Evolutionary conservation across 1,140 invertebrate genomes (phyloP), one percentile per base, ranked within the genome.

Genomic region (Aethina tumida): DNA sequence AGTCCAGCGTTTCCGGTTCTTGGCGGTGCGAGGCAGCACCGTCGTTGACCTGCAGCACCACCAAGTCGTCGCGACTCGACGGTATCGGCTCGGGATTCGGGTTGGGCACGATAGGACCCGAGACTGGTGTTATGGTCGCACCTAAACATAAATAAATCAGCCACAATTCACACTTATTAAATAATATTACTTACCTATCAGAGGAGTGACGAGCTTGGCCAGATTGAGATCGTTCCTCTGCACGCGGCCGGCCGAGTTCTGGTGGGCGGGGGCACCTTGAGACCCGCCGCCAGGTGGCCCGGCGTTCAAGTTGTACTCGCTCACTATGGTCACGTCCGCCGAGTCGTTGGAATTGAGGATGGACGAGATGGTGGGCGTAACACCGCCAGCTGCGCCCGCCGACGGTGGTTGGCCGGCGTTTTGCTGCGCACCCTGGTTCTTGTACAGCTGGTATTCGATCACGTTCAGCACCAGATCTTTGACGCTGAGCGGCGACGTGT

Each of bases 381-480:
- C 67, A 3, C 67, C 69, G 46, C 66, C 55, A n/a, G n/a, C n/a
- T n/a, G n/a, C n/a, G 6, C 59, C 59, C 3, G 62, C 35, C 18
- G 40, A 53, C 7, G 39, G 41, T 7, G 35, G 38, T 34, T 40
- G 44, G 10, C 22, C 33, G n/a, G n/a, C n/a, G 20, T 44, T 37
- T 51, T 61, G 42, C 52, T 67, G 65, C 32, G 62, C 65, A 9
- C 65, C 65, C 5, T 68, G 63, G 53, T 76, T 78, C 46, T 78
- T 79, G 59, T 76, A 75, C 2, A 84, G 54, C 35, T 76, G 76
- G 59, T 75, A 73, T 49, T 85, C 81, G 32, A 85, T 85, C 22
- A 84, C 77, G 44, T 77, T 77, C 22, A 77, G 60, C 64, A 86
- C 75, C 12, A 86, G 67, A 60, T 86, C 82, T 41, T 79, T 75